Conservation (phyloP, 2,113 vertebrate genomes). For the Notothenia rossii region DNA sequence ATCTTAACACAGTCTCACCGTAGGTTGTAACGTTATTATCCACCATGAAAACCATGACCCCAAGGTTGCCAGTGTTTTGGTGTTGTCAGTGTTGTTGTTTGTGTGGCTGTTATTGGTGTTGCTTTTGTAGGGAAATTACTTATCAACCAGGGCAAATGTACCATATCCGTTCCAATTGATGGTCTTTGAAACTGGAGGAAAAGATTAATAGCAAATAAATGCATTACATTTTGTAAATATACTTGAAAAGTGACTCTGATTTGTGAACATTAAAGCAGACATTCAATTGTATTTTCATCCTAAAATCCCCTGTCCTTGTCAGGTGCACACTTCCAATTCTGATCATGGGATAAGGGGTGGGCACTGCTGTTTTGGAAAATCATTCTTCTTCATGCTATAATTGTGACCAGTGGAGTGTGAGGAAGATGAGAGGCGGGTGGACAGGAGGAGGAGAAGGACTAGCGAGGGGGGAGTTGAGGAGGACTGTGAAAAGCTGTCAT, state of each 20-base stretch:
- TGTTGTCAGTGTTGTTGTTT: constrained; percentile 14
- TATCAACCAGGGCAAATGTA: constrained; percentile 25
- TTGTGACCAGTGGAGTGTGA: constrained; percentile 72
- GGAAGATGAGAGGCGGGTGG: constrained; percentile 65
- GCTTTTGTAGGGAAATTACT: constrained; percentile 40
- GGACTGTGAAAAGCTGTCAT: constrained; percentile 75
- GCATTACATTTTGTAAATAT: constrained; percentile 4
- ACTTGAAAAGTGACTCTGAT: not conserved
- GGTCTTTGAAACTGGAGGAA: constrained; percentile 5
- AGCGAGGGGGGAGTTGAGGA: constrained; percentile 18
- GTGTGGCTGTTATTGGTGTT: constrained; percentile 13
- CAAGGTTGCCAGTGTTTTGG: constrained; percentile 15
- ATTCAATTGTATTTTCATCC: not conserved
- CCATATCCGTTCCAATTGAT: constrained; percentile 30
- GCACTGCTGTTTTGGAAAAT: constrained; percentile 67
- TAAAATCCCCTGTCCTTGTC: constrained; percentile 10
- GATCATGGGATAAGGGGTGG: constrained; percentile 41
- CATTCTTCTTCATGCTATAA: constrained; percentile 65
- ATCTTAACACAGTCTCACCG: constrained; percentile 19
- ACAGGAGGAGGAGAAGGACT: constrained; percentile 41
- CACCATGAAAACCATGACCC: constrained; percentile 24
- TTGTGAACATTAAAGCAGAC: constrained; percentile 8
- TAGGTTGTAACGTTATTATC: constrained; percentile 24
- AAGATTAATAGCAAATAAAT: constrained; percentile 6
- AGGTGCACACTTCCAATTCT: constrained; percentile 32